Base-by-base conservation (phyloP, 35 echinoderm and acorn worm species). In the Apostichopus parvimensis region DNA sequence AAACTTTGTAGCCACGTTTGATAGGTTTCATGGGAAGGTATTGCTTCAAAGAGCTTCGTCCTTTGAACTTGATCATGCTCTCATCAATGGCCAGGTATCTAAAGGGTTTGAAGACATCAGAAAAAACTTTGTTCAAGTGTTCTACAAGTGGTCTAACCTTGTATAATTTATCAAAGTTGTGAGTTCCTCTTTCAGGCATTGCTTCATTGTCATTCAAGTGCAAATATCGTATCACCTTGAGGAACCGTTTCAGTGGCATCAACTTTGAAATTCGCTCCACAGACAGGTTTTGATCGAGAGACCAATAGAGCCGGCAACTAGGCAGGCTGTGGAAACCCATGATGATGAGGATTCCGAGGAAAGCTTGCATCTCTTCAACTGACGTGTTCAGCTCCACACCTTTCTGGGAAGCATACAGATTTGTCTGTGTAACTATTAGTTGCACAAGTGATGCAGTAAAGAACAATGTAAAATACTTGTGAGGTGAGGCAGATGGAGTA, bases 1-100 rank as follows among this genome's bases (percentile, higher is more conserved):
- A 87, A 66, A 93, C 3, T 28, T 93, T 93, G 66, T 93, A 88
- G 18, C 57, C 57, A 26, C 92, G 72, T 53, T 93, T 88, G 82
- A 93, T 93, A 5, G 85, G 71, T 24, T 93, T 93, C 92, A 88
- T 93, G 4, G 65, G 70, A 60, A 88, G 87, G 56, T 88, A 93
- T 52, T 78, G 92, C 60, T 93, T 88, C 8, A 87, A 59, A 9
- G 85, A 87, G 4, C 70, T 88, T 20, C 83, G 28, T 18, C 92
- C 92, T 79, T 93, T 93, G 85, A 93, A 88, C 65, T 78, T 1
- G 54, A 93, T 93, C 85, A 79, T 93, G 76, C 84, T 87, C 92
- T 93, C 73, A 58, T 93, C 92, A 23, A 93, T 88, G 92, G 66
- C 88, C 75, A 88, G 92, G 60, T 79, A 88, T 79, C 62, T 87